Conservation (phyloP, 2,888 invertebrate genomes). For the Mystacides longicornis region DNA sequence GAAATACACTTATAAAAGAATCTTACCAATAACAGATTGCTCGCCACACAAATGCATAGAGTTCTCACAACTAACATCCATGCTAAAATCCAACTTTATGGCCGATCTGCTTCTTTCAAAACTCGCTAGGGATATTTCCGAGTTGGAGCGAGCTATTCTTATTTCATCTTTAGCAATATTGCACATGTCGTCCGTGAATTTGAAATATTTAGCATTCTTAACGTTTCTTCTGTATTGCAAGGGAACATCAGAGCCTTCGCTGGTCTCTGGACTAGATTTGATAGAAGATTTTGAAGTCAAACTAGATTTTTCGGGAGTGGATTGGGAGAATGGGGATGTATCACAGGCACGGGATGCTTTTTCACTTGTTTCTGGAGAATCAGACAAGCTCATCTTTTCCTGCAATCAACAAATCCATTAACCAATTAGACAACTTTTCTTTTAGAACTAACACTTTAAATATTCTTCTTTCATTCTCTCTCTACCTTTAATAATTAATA, state of each 20-base stretch:
- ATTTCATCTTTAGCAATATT: conserved; percentile 7
- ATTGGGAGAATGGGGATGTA: conserved; percentile 23
- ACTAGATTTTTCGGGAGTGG: conserved; percentile 23
- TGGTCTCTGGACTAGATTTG: conserved; percentile 18
- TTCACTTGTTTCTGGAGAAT: conserved; percentile 8
- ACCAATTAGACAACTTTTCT: too few species aligned
- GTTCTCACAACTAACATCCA: conserved; percentile 48
- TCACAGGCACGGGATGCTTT: conserved; percentile 13
- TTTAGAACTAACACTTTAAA: too few species aligned
- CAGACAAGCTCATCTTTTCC: too few species aligned
- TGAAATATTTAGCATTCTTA: conserved; percentile 5
- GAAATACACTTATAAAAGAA: neutral
- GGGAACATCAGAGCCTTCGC: conserved; percentile 9
- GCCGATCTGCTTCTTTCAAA: conserved; percentile 43
- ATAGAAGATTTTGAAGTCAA: conserved; percentile 9
- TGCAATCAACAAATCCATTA: too few species aligned
- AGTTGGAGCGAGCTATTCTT: conserved; percentile 11
- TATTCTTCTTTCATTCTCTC: too few species aligned
- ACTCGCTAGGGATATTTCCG: conserved; percentile 33
- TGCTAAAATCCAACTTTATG: conserved; percentile 47
- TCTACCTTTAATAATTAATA: too few species aligned
- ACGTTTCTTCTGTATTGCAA: neutral
- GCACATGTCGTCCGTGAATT: conserved; percentile 10
- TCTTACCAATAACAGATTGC: conserved; percentile 27
- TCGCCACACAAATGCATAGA: conserved; percentile 40